A percentile compares a stretch with the other conserved stretches of the same genome.
phyloP scores from a whole-genome alignment of 2,888 invertebrate genomes.

The Platycheirus albimanus region DNA sequence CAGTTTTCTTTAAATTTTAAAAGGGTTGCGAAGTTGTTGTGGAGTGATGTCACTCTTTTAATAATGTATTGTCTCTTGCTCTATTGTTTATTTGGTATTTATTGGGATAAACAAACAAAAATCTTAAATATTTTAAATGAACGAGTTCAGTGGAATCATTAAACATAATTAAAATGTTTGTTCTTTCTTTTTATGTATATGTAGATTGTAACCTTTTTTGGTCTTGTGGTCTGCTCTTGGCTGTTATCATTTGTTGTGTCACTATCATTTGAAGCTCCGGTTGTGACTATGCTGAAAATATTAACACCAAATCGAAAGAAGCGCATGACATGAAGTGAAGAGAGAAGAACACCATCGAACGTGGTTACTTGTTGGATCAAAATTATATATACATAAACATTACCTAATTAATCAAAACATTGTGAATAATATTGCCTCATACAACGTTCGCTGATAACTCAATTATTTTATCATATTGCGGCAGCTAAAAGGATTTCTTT shows the following conservation, averaged over 20 bases:
- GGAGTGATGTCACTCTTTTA: no score
- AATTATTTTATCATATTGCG: neutral
- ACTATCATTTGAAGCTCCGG: conserved; percentile 92
- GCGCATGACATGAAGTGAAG: conserved; percentile 79
- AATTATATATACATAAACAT: neutral
- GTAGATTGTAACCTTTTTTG: conserved; percentile 90
- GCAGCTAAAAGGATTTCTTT: neutral
- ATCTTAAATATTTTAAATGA: no score
- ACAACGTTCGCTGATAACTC: neutral
- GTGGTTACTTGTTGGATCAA: neutral
- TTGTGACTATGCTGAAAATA: conserved; percentile 92
- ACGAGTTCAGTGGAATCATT: no score
- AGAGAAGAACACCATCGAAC: neutral
- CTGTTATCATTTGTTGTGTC: conserved; percentile 90
- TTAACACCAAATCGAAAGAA: conserved; percentile 84
- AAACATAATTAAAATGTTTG: neutral
- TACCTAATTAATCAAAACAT: neutral
- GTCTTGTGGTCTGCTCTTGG: conserved; percentile 91
- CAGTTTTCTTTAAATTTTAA: no score
- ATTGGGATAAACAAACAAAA: no score
- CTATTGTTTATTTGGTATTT: no score
- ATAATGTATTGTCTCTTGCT: no score
- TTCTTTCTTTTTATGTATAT: neutral
- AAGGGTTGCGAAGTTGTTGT: no score
- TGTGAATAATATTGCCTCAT: neutral